phyloP scores from a whole-genome alignment of 2,113 vertebrate species.

The Manacus vitellinus region DNA sequence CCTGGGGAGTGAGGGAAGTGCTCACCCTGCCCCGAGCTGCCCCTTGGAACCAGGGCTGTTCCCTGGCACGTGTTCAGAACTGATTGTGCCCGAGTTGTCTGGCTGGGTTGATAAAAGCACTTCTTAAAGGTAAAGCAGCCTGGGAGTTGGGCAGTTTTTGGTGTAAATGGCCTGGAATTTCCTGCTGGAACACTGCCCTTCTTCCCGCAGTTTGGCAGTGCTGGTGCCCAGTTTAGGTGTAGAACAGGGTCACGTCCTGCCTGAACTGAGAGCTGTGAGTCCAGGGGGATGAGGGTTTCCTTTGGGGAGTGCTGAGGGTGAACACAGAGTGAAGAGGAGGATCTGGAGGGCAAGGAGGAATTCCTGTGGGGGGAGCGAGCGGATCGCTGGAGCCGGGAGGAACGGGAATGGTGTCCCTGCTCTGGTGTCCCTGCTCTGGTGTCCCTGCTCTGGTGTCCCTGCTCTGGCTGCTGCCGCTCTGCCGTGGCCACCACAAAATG shows the following conservation, averaged over 20 bases:
- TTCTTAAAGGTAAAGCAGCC: background rate
- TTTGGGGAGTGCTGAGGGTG: background rate
- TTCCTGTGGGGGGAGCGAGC: background rate
- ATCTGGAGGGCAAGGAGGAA: background rate
- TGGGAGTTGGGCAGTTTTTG: background rate
- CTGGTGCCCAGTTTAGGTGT: fast-evolving
- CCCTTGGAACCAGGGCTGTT: background rate
- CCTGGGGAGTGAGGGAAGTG: background rate
- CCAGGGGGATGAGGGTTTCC: background rate
- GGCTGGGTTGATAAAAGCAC: background rate
- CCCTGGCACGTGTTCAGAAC: background rate
- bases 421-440: background rate
- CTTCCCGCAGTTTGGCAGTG: fast-evolving
- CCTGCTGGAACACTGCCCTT: background rate
- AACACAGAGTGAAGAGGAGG: background rate
- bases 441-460: background rate
- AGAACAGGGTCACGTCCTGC: background rate
- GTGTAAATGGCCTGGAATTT: background rate
- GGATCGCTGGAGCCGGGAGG: background rate
- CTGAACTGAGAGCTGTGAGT: background rate
- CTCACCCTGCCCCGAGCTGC: background rate
- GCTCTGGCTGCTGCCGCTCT: fast-evolving
- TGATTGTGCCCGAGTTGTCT: background rate
- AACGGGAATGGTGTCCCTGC: background rate
- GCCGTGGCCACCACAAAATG: background rate